Evolutionary conservation across 1,140 invertebrate genomes (phyloP).

Genomic region (Palaemon carinicauda): DNA sequence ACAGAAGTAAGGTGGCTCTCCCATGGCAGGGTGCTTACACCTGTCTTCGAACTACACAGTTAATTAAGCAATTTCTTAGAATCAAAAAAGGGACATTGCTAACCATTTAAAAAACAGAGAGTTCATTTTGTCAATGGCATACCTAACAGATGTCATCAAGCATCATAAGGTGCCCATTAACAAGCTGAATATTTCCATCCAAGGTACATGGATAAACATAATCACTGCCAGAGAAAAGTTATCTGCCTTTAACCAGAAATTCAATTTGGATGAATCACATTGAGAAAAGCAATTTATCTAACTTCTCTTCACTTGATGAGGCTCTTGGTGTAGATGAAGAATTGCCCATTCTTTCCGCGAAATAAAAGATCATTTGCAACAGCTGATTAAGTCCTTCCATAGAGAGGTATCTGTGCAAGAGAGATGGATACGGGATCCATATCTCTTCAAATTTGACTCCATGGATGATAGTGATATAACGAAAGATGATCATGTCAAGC

Average conservation of each 20-base stretch:
- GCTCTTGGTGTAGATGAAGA: too few species aligned
- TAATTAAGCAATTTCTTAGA: constrained; percentile 16
- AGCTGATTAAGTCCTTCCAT: too few species aligned
- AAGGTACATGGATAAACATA: constrained; percentile 5
- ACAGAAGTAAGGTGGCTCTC: constrained; percentile 10
- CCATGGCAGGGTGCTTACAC: neutral
- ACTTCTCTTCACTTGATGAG: neutral
- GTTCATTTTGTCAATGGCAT: constrained; percentile 7
- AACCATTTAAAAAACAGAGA: neutral
- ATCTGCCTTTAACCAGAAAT: neutral
- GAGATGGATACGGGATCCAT: too few species aligned
- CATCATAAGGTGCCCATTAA: too few species aligned
- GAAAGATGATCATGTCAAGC: too few species aligned
- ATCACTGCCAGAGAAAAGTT: neutral
- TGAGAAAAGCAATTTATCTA: neutral
- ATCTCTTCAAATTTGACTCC: too few species aligned
- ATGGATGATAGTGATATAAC: too few species aligned
- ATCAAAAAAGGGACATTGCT: neutral
- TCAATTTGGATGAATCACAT: neutral
- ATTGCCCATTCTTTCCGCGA: too few species aligned
- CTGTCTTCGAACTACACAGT: neutral
- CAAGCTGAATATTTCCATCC: neutral
- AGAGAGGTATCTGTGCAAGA: too few species aligned
- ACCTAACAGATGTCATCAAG: neutral
- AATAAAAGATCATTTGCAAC: too few species aligned